A percentile compares a stretch with the other conserved stretches of the same genome.
phyloP scores from a whole-genome alignment of 1,140 invertebrate genomes.

The Neodiprion lecontei region DNA sequence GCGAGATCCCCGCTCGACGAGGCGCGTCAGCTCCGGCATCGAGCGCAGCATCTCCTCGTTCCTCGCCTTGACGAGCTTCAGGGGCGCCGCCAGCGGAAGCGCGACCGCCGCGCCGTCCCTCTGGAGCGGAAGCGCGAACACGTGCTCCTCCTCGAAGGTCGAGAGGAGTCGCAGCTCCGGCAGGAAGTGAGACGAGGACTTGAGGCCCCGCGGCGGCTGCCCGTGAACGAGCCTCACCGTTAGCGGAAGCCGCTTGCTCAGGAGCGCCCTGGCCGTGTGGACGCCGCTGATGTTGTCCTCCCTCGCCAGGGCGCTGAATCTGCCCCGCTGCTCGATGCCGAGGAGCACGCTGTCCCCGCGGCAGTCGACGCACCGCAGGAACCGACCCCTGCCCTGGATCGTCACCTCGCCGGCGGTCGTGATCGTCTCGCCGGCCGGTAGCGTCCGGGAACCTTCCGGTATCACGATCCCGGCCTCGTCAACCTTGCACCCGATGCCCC shows the following conservation, averaged over 20 bases:
- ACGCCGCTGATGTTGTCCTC: slow-evolving; percentile 93
- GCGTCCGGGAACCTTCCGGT: slow-evolving; percentile 76
- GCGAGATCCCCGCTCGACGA: slow-evolving; percentile 80
- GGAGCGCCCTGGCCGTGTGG: slow-evolving; percentile 84
- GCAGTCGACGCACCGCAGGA: slow-evolving; percentile 85
- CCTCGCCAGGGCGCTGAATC: slow-evolving; percentile 88
- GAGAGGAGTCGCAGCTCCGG: slow-evolving; percentile 83
- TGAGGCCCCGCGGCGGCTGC: slow-evolving; percentile 78
- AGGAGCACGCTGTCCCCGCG: slow-evolving; percentile 85
- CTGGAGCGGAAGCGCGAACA: slow-evolving; percentile 84
- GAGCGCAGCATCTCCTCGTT: slow-evolving; percentile 84
- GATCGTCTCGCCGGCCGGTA: slow-evolving; percentile 75
- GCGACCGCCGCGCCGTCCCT: slow-evolving; percentile 80
- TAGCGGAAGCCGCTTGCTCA: slow-evolving; percentile 87
- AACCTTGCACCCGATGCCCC: slow-evolving; percentile 76
- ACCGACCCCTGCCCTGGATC: slow-evolving; percentile 72
- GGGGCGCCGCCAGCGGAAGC: slow-evolving; percentile 82
- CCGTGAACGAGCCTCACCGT: slow-evolving; percentile 91
- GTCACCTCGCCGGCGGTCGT: slow-evolving; percentile 74
- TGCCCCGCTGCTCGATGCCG: slow-evolving; percentile 84
- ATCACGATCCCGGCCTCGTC: slow-evolving; percentile 69
- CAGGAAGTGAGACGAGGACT: slow-evolving; percentile 80
- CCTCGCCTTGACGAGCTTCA: slow-evolving; percentile 83
- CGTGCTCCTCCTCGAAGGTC: slow-evolving; percentile 81
- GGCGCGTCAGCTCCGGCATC: slow-evolving; percentile 80